phyloP scores from a whole-genome alignment of 2,797 vertebrate genomes.

The Cephalopachus bancanus region DNA sequence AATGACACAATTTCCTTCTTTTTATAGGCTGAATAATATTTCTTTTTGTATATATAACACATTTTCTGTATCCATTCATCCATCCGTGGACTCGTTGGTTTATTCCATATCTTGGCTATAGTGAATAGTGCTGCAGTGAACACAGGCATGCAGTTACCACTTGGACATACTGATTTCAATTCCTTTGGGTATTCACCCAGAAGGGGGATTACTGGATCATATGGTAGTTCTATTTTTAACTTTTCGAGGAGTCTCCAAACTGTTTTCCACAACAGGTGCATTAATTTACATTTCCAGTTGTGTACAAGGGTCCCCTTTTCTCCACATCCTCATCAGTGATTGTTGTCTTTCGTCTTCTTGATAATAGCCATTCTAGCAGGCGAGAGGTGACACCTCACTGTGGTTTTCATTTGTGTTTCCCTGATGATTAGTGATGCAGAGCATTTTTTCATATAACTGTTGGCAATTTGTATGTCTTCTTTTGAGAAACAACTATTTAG shows the following conservation, averaged over 20 bases:
- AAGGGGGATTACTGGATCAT: no score
- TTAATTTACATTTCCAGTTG: not conserved
- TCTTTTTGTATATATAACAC: no score
- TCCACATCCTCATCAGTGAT: not conserved
- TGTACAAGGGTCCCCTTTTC: not conserved
- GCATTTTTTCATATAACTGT: not conserved
- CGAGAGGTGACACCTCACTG: not conserved
- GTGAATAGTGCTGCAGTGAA: not conserved
- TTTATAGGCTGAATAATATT: not conserved
- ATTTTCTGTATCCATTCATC: not conserved
- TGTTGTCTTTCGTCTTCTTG: not conserved
- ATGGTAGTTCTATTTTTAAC: not conserved
- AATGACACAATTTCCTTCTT: not conserved
- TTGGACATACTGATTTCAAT: not conserved
- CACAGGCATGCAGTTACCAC: not conserved
- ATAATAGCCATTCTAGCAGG: not conserved
- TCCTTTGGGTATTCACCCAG: not conserved
- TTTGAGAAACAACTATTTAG: not conserved
- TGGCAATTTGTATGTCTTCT: not conserved
- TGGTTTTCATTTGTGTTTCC: not conserved
- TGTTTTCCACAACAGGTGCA: not conserved
- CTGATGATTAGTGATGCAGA: not conserved
- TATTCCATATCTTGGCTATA: not conserved
- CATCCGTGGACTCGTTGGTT: accelerated
- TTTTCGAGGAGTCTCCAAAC: not conserved